Evolutionary conservation across 2,113 vertebrate species (phyloP).

Genomic region (Mirounga angustirostris): DNA sequence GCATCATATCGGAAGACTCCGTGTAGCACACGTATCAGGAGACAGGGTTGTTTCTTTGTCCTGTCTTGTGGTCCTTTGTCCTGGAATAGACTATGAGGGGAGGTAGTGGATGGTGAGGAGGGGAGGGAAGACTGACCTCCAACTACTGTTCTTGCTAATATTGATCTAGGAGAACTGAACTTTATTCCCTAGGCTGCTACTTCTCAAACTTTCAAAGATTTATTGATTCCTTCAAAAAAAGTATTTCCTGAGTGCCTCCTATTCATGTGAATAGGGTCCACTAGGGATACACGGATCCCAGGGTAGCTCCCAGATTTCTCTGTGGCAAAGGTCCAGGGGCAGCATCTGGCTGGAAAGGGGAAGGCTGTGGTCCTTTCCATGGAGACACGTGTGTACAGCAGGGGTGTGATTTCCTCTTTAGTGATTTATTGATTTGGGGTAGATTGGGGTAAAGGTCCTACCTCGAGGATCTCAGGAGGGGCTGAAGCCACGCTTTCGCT

Average conservation of each 20-base stretch:
- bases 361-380: neutral
- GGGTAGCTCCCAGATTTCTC: neutral
- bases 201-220: constrained; percentile 26
- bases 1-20: neutral
- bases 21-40: neutral
- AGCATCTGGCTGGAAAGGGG: neutral
- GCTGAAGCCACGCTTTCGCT: neutral
- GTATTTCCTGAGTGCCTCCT: neutral
- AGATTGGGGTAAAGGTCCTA: neutral
- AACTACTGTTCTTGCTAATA: neutral
- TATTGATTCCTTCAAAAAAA: neutral
- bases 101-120: neutral
- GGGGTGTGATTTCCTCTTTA: neutral
- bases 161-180: neutral
- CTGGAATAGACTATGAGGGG: neutral
- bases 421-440: neutral
- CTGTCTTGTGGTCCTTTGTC: neutral
- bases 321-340: neutral
- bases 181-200: neutral
- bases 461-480: neutral
- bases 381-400: neutral
- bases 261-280: neutral
- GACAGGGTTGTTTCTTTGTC: neutral
- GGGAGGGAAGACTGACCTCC: neutral
- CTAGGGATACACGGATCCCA: fast-evolving